Evolutionary conservation across 2,888 invertebrate species (phyloP), one percentile per base, ranked within the genome.

Genomic region (Monochamus alternatus): DNA sequence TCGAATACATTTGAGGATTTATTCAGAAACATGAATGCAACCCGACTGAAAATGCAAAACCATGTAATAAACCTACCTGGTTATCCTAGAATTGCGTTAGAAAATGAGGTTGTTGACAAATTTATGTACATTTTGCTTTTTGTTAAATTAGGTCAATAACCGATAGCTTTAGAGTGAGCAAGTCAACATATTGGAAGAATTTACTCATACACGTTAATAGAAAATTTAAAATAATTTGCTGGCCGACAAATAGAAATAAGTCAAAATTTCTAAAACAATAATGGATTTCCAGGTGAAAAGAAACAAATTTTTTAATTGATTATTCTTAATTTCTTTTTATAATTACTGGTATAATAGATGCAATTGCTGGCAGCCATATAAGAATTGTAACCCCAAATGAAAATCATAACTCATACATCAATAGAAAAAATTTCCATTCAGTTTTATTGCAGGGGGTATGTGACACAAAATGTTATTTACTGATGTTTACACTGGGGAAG

Each of bases 361-460:
- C 22, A 55, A 75, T 82, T 22, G 70, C 52, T 22, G 55, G 55
- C 5, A n/a, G 55, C 55, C 55, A 55, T 22, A 55, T 55, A n/a
- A 2, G 55, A 43, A 81, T 82, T 31, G 52, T 55, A 55, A 3
- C 55, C 55, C 80, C 81, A 30, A 73, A 73, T 30, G 69, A 76
- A 30, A 30, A 78, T 65, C 64, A 62, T 38, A 79, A 77, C 63
- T 75, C 79, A 58, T 82, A 81, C 73, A 14, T 75, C 4, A 81
- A 82, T 51, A 52, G 78, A 59, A 79, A 80, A 69, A 31, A 51
- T 31, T 79, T 66, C 59, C 75, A 79, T 51, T 75, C 77, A n/a
- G 44, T 79, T 10, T 47, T 80, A 22, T 44, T 80, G n/a, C 80
- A 80, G 74, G 81, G 73, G 47, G 73, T 81, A n/a, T 78, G 75